Percentiles rank a stretch among this genome's conserved stretches.
Conservation (phyloP, 2,888 invertebrate species). For the Leucoma salicis region DNA sequence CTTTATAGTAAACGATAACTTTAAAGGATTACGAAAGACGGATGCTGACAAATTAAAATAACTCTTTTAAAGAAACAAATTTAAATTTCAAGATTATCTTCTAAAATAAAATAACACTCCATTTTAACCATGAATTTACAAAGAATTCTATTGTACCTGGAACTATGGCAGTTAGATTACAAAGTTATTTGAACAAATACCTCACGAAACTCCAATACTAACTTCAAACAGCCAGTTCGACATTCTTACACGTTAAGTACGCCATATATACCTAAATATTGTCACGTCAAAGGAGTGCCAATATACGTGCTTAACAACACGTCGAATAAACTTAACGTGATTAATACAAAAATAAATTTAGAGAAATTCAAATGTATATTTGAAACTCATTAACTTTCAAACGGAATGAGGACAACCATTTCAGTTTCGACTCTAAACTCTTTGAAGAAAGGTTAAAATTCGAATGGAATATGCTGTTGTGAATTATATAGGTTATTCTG, state of each 20-base stretch:
- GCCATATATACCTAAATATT: not conserved
- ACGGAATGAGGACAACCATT: not conserved
- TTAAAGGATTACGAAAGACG: no score
- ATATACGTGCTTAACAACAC: not conserved
- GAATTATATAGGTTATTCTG: not conserved
- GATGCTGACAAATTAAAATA: no score
- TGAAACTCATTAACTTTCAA: slow-evolving; percentile 5
- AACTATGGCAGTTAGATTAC: no score
- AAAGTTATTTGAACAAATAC: no score
- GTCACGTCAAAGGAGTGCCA: not conserved
- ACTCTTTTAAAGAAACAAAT: no score
- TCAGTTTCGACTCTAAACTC: not conserved
- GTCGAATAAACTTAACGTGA: slow-evolving; percentile 1
- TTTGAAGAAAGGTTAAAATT: slow-evolving; percentile 3
- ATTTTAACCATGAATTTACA: no score
- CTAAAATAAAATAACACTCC: no score
- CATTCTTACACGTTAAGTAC: not conserved
- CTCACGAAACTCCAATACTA: no score
- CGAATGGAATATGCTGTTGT: not conserved
- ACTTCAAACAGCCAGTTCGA: not conserved
- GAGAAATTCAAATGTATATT: slow-evolving; percentile 4
- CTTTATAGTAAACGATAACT: no score
- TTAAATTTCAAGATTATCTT: no score
- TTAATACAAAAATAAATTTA: slow-evolving; percentile 2
- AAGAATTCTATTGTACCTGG: no score